phyloP scores from a whole-genome alignment of 2,113 vertebrate genomes.

The Gymnocephalus cernua region DNA sequence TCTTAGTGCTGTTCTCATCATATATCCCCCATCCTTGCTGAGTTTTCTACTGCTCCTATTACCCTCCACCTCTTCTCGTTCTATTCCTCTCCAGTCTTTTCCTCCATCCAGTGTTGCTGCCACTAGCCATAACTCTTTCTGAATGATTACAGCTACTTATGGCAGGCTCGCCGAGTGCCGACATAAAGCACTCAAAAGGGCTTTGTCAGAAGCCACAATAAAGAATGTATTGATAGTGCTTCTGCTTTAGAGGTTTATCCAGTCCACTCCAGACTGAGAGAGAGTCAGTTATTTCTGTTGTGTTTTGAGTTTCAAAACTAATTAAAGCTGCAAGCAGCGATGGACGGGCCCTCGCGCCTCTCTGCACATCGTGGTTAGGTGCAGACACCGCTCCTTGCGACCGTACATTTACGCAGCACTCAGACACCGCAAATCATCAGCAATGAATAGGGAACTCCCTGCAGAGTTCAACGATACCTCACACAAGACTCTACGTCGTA shows the following conservation, averaged over 20 bases:
- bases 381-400: too few species aligned
- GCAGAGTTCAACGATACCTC: too few species aligned
- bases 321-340: too few species aligned
- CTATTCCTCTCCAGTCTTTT: slow-evolving; percentile 23
- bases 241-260: slow-evolving; percentile 50
- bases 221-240: slow-evolving; percentile 55
- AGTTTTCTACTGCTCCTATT: slow-evolving; percentile 22
- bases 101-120: slow-evolving; percentile 18
- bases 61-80: slow-evolving; percentile 6
- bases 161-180: slow-evolving; percentile 48
- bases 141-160: slow-evolving; percentile 72
- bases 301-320: too few species aligned
- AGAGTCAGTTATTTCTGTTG: too few species aligned
- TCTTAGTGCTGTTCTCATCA: slow-evolving; percentile 14
- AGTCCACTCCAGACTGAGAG: slow-evolving; percentile 22
- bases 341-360: too few species aligned
- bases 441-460: too few species aligned
- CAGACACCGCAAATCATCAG: too few species aligned
- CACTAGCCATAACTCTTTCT: slow-evolving; percentile 66
- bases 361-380: too few species aligned
- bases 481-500: too few species aligned
- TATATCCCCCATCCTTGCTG: slow-evolving; percentile 10
- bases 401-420: too few species aligned
- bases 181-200: slow-evolving; percentile 65
- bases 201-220: slow-evolving; percentile 61